Conservation (phyloP, 1,140 invertebrate genomes). For the Batillaria attramentaria region DNA sequence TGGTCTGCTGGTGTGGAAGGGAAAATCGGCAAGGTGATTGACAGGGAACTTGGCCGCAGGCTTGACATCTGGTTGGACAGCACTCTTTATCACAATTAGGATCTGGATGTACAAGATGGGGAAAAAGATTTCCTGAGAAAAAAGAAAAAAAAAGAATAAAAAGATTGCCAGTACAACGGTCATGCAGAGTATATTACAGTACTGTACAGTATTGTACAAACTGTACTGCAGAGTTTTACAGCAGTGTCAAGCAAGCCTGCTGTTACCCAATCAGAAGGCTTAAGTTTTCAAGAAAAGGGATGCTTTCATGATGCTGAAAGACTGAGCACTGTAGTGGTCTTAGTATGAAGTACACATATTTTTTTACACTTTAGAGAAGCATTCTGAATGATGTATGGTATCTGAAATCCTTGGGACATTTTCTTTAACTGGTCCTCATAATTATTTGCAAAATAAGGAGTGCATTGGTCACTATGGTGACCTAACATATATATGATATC, state of each 20-base stretch:
- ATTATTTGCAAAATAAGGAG: no score
- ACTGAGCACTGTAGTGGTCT: no score
- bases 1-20: constrained; percentile 21
- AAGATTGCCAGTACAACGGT: not conserved
- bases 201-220: no score
- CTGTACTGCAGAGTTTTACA: not conserved
- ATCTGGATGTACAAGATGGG: constrained; percentile 58
- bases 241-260: not conserved
- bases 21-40: constrained; percentile 22
- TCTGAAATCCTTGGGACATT: no score
- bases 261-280: not conserved
- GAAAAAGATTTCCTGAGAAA: constrained; percentile 56
- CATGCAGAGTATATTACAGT: not conserved
- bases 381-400: no score
- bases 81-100: constrained; percentile 49
- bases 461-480: no score
- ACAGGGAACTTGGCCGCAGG: constrained; percentile 41
- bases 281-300: no score
- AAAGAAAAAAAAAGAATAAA: constrained; percentile 21
- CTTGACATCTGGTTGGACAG: constrained; percentile 36
- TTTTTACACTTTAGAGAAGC: no score
- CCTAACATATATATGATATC: no score
- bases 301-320: no score
- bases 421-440: no score
- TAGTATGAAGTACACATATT: no score